Evolutionary conservation across 2,113 vertebrate genomes (phyloP), one percentile per base, ranked within the genome.

Genomic region (Callopanchax toddi): DNA sequence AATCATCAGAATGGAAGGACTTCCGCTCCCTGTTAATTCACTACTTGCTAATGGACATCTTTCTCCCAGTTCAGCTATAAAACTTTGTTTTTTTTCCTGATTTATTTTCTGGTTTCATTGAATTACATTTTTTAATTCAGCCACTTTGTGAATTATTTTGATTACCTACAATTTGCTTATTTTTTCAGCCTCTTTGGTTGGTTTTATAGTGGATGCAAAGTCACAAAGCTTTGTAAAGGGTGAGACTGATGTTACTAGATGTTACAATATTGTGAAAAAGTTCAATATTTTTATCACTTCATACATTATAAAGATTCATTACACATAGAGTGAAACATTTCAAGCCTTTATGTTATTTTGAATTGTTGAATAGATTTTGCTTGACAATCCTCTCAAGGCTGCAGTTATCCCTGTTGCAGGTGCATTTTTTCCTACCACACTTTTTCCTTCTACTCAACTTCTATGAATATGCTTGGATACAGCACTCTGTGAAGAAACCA

Each of bases 1-100:
- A 88, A 74, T 85, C 66, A 77, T 58, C 78, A 70, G 68, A 83
- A 81, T 74, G 67, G 71, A 87, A 55, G 64, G 54, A 50, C 60
- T 71, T 77, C 62, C 67, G 61, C 67, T 57, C 68, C 18, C 20
- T 55, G 70, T 71, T 86, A 76, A 79, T 81, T 81, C 67, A 72
- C 59, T 61, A 44, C 52, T 68, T 49, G 55, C 62, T 81, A 79
- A 81, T 86, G 64, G 64, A 77, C 44, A 26, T 71, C 42, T 50
- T 37, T 73, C 40, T 52, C 46, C 34, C n/a, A 5, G 25, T 56
- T 60, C 45, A 50, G n/a, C 50, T 60, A 20, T 17, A 20, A 44
- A 44, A 44, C n/a, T 20, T 53, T 51, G 1, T 39, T 44, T n/a
- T 13, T 60, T n/a, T 54, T 13, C 3, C 20, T 49, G 9, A 4